Conservation (phyloP, 2,888 invertebrate genomes). For the Anoncus sp. region DNA sequence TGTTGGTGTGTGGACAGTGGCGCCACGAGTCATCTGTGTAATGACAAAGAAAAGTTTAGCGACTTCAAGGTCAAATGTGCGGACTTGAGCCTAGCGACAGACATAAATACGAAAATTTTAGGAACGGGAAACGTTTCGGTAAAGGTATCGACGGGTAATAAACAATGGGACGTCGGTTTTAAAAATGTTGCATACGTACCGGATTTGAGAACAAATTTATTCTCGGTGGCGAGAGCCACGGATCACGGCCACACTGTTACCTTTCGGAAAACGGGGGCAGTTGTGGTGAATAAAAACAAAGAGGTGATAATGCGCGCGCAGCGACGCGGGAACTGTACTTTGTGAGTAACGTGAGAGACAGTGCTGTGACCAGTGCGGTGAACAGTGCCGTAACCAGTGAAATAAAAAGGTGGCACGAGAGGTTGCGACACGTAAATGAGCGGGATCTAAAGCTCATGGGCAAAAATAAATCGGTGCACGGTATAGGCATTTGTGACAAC, state of each 20-base stretch:
- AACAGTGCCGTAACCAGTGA: no score
- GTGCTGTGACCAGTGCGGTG: no score
- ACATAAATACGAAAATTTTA: slow-evolving; percentile 31
- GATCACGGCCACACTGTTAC: slow-evolving; percentile 47
- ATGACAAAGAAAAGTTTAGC: neutral
- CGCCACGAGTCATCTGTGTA: slow-evolving; percentile 25
- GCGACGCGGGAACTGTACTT: slow-evolving; percentile 47
- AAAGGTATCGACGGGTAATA: slow-evolving; percentile 6
- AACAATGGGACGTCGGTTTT: slow-evolving; percentile 18
- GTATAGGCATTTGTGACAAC: slow-evolving; percentile 28
- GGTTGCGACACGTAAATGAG: slow-evolving; percentile 58
- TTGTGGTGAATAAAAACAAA: slow-evolving; percentile 36
- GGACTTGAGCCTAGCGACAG: slow-evolving; percentile 23
- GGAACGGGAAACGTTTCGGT: slow-evolving; percentile 43
- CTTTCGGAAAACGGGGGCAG: slow-evolving; percentile 51
- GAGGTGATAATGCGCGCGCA: slow-evolving; percentile 42
- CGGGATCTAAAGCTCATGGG: slow-evolving; percentile 54
- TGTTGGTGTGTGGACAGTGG: slow-evolving; percentile 42
- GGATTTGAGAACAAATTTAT: slow-evolving; percentile 55
- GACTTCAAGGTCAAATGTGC: neutral
- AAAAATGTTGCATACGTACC: slow-evolving; percentile 30
- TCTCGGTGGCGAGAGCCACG: slow-evolving; percentile 59
- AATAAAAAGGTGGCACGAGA: slow-evolving; percentile 53
- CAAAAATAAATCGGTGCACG: slow-evolving; percentile 38
- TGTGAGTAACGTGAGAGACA: slow-evolving; percentile 16